These are phyloP conservation scores for Tonatia bakeri DNA, from an alignment of 2,113 vertebrate genomes.

Conservation along the genomic window DNA sequence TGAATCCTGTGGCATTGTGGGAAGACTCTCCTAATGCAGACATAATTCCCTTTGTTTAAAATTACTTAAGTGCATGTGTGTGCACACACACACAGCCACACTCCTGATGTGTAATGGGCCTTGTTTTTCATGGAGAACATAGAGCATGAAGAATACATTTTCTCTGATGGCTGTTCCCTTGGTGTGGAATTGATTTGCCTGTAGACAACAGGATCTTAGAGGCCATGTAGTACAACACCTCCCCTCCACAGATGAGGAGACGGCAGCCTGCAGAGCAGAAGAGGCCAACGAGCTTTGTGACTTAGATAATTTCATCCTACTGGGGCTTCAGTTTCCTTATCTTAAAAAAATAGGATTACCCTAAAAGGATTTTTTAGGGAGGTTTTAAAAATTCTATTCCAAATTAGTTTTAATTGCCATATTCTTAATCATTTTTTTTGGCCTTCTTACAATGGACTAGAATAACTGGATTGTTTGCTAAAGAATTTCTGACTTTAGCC, in stretches of 20 bases:
- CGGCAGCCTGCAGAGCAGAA: neutral
- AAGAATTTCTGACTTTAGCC: neutral
- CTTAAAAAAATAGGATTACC: neutral
- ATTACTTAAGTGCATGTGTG: fast-evolving
- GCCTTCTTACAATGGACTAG: neutral
- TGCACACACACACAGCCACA: neutral
- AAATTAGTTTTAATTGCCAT: neutral
- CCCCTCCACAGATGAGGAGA: neutral
- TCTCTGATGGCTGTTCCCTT: neutral
- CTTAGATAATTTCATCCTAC: neutral
- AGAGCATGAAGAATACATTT: neutral
- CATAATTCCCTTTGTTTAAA: neutral
- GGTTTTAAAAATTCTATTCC: neutral
- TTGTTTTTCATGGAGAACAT: neutral
- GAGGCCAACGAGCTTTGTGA: neutral
- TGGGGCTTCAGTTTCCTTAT: neutral
- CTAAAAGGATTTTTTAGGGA: neutral
- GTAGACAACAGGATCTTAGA: neutral
- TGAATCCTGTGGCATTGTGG: neutral
- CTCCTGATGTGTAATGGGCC: neutral
- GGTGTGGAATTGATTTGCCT: neutral
- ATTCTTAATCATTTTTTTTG: neutral
- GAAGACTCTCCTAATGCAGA: neutral
- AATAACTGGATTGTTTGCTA: neutral
- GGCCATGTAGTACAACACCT: fast-evolving